Conservation (phyloP, 2,113 vertebrate genomes). For the Nansenia antarctica region DNA sequence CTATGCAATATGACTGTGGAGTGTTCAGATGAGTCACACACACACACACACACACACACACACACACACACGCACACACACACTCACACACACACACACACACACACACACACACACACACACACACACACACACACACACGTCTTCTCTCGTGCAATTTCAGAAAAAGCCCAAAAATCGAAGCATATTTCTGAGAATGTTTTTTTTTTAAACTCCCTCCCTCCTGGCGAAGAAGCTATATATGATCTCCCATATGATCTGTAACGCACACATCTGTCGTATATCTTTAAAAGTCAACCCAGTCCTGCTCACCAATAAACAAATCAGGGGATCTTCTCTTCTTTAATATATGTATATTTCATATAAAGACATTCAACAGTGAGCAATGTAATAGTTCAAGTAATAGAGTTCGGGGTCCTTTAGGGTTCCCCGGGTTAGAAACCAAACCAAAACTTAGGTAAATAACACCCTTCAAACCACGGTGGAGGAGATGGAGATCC, state of each 20-base stretch:
- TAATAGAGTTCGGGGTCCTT: constrained; percentile 62
- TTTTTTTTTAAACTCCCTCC: constrained; percentile 30
- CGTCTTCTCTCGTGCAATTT: constrained; percentile 61
- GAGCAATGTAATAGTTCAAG: constrained; percentile 77
- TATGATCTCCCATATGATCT: constrained; percentile 21
- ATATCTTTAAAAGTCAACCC: constrained; percentile 42
- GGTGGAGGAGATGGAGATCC: constrained; percentile 32
- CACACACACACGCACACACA: too few species aligned
- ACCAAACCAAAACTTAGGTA: constrained; percentile 24
- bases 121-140: too few species aligned
- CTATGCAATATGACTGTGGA: too few species aligned
- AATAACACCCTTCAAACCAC: constrained; percentile 21
- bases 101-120: too few species aligned
- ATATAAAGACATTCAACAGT: constrained; percentile 81
- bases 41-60: too few species aligned
- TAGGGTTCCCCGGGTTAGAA: constrained; percentile 46
- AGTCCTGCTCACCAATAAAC: constrained; percentile 52
- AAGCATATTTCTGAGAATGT: constrained; percentile 48
- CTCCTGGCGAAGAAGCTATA: constrained; percentile 39
- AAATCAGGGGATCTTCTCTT: constrained; percentile 51
- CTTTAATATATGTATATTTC: constrained; percentile 63
- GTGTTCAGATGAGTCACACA: too few species aligned
- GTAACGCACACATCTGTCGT: constrained; percentile 47
- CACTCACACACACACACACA: too few species aligned
- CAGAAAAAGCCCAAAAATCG: constrained; percentile 41